Conservation (phyloP, 2,888 invertebrate genomes). For the Synanthedon formicaeformis region DNA sequence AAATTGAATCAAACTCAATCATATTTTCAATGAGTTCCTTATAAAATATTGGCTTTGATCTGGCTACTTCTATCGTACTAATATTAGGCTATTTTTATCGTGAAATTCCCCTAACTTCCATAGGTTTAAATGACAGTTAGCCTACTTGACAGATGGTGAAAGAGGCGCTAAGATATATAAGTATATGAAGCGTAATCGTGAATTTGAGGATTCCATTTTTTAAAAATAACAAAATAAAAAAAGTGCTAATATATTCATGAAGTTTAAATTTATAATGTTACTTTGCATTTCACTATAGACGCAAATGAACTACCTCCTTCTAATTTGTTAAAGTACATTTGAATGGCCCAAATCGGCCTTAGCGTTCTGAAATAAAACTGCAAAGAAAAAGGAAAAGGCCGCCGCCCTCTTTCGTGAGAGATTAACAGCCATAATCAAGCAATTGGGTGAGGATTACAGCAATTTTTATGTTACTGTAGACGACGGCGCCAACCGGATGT, state of each 20-base stretch:
- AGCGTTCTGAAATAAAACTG: slow-evolving; percentile 46
- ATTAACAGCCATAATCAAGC: slow-evolving; percentile 66
- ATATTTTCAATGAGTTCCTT: neutral
- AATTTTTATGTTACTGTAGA: slow-evolving; percentile 50
- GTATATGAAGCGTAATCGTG: too few relatives aligned
- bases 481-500: slow-evolving; percentile 16
- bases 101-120: too few relatives aligned
- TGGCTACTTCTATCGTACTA: neutral
- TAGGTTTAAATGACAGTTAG: too few relatives aligned
- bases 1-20: neutral
- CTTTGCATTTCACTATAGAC: neutral
- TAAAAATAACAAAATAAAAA: too few relatives aligned
- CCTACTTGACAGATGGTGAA: too few relatives aligned
- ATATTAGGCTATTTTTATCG: too few relatives aligned
- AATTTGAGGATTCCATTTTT: too few relatives aligned
- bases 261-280: too few relatives aligned
- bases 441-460: slow-evolving; percentile 59
- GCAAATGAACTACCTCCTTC: slow-evolving; percentile 14
- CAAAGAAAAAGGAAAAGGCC: slow-evolving; percentile 33
- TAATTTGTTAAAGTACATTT: slow-evolving; percentile 59
- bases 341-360: slow-evolving; percentile 42
- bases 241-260: too few relatives aligned
- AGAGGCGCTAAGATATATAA: too few relatives aligned
- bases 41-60: neutral
- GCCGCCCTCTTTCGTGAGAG: slow-evolving; percentile 40